Percentiles rank a stretch among this genome's conserved stretches.
Conservation (phyloP, 2,797 vertebrate genomes). For the Glyptemys insculpta region DNA sequence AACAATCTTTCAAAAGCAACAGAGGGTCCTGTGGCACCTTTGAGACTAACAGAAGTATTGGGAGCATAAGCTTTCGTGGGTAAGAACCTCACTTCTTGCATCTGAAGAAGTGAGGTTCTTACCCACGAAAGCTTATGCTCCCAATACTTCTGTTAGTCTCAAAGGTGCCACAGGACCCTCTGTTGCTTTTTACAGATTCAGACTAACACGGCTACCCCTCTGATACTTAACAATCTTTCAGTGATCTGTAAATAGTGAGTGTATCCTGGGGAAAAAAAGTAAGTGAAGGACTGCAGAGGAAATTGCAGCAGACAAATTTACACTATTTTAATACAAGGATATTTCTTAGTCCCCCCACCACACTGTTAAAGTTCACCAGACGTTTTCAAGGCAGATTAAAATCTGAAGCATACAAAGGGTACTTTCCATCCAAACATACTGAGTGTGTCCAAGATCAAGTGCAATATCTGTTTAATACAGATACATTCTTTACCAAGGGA, state of each 20-base stretch:
- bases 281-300: slow-evolving; percentile 65
- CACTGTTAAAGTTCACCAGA: accelerated
- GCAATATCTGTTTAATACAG: not conserved
- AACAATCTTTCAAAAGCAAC: not conserved
- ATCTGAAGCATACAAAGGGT: not conserved
- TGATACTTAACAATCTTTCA: not conserved
- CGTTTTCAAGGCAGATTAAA: not conserved
- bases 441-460: not conserved
- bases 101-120: too few species aligned
- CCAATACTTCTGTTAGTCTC: too few species aligned
- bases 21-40: too few species aligned
- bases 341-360: not conserved
- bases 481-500: not conserved
- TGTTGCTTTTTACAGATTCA: too few species aligned
- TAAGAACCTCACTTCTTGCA: too few species aligned
- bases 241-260: not conserved
- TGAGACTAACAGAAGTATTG: too few species aligned
- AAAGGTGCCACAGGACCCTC: too few species aligned
- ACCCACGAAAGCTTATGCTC: too few species aligned
- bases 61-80: too few species aligned
- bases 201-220: too few species aligned
- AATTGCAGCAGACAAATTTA: slow-evolving; percentile 32
- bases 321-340: accelerated
- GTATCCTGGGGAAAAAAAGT: slow-evolving; percentile 60
- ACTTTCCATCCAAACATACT: not conserved